Base-by-base conservation (phyloP, 2,888 invertebrate species). In the Callyntrura sp. region DNA sequence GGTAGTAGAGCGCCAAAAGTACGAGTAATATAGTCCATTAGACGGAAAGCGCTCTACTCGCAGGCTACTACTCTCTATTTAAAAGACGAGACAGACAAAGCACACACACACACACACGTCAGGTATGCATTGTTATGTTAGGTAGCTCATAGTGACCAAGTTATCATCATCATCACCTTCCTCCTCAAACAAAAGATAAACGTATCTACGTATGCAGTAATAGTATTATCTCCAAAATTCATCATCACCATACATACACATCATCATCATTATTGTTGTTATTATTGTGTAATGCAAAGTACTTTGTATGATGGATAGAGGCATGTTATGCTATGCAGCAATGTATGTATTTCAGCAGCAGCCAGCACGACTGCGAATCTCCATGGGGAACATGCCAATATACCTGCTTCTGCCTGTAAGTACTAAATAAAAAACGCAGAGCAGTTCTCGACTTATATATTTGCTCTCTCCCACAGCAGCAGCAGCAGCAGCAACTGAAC, bases 301-400 rank as follows among this genome's bases (percentile, higher is more conserved):
- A 28, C 23, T n/a, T n/a, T n/a, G n/a, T n/a, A n/a, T n/a, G n/a
- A n/a, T n/a, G n/a, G n/a, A n/a, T n/a, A n/a, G n/a, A n/a, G n/a
- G n/a, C n/a, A n/a, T n/a, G n/a, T n/a, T n/a, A n/a, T n/a, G n/a
- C n/a, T n/a, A n/a, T n/a, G 43, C n/a, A 70, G 6, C 35, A 17
- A 12, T 17, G n/a, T 43, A 28, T 51, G 51, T 51, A 51, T 48
- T 51, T 48, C 23, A 76, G 14, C 28, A 23, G 57, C 79, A 79
- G 79, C 35, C 79, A 79, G 79, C 79, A 79, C 25, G 79, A 79
- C 79, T 79, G 79, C 79, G 35, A 79, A 57, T 35, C 79, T 79
- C 79, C 79, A 79, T 57, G 55, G 79, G 79, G 79, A 79, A 57
- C 79, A 79, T 79, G 79, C 57, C 28, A 79, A 79, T 79, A 79